A percentile compares a stretch with the other conserved stretches of the same genome.
Evolutionary conservation across 2,113 vertebrate genomes (phyloP).

Genomic region (Pan troglodytes): NHGRI_mPanTro3-v2.1_pri NC_072419.2:31423501-31424000

Average conservation of each 20-base stretch:
- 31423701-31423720: background rate
- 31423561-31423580: background rate
- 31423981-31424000: no score
- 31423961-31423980: no score
- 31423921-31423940: no score
- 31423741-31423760: background rate
- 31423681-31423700: background rate
- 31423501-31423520: background rate
- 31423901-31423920: no score
- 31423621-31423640: background rate
- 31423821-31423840: background rate
- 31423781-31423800: background rate
- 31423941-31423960: no score
- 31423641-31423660: background rate
- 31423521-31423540: background rate
- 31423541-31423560: background rate
- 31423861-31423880: background rate
- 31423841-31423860: background rate
- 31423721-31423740: no score
- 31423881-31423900: background rate
- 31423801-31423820: background rate
- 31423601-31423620: background rate
- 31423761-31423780: background rate
- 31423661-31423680: background rate
- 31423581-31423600: background rate